Conservation (phyloP, 2,797 vertebrate genomes). For the Dallia pectoralis region DNA sequence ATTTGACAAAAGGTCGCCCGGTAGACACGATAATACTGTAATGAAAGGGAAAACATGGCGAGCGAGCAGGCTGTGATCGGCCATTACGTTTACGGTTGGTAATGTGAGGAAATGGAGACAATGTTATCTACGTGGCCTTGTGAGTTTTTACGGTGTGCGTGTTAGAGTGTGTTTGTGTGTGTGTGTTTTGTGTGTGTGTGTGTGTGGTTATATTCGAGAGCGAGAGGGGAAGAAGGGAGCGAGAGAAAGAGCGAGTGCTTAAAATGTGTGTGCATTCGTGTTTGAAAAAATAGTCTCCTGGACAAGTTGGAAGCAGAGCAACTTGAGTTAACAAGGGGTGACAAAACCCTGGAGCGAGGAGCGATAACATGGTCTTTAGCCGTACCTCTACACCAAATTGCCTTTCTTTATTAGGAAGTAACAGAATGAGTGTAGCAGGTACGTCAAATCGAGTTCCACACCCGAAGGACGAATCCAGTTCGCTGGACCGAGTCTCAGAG, state of each 20-base stretch:
- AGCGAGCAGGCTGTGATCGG: neutral
- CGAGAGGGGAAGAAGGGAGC: neutral
- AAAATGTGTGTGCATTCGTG: neutral
- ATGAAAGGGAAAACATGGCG: neutral
- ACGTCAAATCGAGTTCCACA: neutral
- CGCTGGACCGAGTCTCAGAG: neutral
- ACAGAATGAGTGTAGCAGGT: neutral
- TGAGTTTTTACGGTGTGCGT: no score
- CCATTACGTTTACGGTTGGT: neutral
- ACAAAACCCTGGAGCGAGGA: neutral
- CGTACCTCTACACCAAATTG: neutral
- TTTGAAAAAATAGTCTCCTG: neutral
- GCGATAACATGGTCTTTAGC: neutral
- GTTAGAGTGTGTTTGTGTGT: neutral
- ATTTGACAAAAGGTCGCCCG: neutral
- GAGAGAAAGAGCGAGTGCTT: neutral
- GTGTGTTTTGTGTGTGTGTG: neutral
- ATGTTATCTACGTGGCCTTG: no score
- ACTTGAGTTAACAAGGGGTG: neutral
- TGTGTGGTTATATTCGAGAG: neutral
- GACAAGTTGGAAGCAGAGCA: neutral
- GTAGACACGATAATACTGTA: neutral
- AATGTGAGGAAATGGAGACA: neutral
- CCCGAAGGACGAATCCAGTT: slow-evolving; percentile 8
- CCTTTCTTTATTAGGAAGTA: neutral